Percentiles rank a stretch among this genome's conserved stretches.
These are phyloP conservation scores for Balaeniceps rex DNA, from an alignment of 2,113 vertebrate species.

Conservation along the genomic window DNA sequence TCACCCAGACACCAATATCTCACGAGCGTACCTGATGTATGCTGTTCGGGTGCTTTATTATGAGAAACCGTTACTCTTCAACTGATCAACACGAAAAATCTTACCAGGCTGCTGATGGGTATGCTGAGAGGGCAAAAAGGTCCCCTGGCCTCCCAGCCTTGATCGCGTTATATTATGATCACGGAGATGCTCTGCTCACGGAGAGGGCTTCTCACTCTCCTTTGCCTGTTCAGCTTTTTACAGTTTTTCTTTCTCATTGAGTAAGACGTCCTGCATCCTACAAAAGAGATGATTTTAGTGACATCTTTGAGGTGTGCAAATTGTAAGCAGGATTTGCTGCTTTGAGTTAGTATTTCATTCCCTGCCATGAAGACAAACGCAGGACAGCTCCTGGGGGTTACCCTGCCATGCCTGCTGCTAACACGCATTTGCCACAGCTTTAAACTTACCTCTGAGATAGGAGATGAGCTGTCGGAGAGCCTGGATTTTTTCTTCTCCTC, in stretches of 20 bases:
- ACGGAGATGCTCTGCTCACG: rapidly evolving
- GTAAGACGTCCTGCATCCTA: neutral
- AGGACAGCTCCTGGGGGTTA: neutral
- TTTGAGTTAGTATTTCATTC: neutral
- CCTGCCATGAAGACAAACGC: neutral
- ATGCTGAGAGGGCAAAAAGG: neutral
- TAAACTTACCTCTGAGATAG: neutral
- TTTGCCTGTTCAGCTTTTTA: neutral
- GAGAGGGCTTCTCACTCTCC: neutral
- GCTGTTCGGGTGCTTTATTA: neutral
- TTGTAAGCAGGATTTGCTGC: neutral
- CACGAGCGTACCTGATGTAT: neutral
- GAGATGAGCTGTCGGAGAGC: neutral
- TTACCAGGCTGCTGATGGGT: neutral
- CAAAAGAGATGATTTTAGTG: neutral
- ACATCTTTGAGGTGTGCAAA: neutral
- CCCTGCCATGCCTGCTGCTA: neutral
- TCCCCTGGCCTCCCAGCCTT: neutral
- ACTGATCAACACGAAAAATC: neutral
- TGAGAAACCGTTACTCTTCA: neutral
- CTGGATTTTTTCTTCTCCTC: neutral
- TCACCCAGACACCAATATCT: neutral
- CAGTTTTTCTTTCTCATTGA: neutral
- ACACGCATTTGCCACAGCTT: neutral
- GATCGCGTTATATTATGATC: rapidly evolving